A percentile compares a stretch with the other conserved stretches of the same genome.
Conservation (phyloP, 2,888 invertebrate genomes). For the Osmoderma eremita region DNA sequence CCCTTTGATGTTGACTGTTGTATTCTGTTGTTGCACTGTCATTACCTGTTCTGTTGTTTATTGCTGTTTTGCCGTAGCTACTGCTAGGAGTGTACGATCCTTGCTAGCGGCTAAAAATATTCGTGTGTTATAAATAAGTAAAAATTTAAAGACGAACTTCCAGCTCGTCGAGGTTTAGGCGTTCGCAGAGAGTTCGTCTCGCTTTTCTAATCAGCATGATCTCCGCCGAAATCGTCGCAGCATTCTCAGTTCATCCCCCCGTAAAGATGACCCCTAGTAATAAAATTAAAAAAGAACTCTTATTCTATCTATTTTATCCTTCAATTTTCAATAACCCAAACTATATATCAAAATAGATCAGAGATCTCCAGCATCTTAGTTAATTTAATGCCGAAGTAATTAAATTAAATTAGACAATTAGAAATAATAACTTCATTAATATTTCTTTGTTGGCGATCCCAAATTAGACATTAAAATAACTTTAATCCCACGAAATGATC, state of each 20-base stretch:
- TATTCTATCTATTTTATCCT: too few species aligned
- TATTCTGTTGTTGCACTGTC: conserved; percentile 56
- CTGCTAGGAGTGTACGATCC: conserved; percentile 53
- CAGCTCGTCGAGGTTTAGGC: conserved; percentile 32
- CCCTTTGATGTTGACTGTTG: conserved; percentile 57
- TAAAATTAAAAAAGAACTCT: too few species aligned
- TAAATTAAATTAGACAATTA: too few species aligned
- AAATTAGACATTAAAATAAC: too few species aligned
- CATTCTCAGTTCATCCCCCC: conserved; percentile 8
- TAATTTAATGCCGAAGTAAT: too few species aligned
- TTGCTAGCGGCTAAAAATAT: conserved; percentile 62
- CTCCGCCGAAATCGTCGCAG: conserved; percentile 9
- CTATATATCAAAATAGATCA: too few species aligned
- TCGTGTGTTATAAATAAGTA: conserved; percentile 58
- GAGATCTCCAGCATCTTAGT: too few species aligned
- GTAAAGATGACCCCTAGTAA: too few species aligned
- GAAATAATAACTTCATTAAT: too few species aligned
- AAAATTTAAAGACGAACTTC: conserved; percentile 56
- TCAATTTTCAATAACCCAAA: too few species aligned
- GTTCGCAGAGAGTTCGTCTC: conserved; percentile 19
- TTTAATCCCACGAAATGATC: too few species aligned
- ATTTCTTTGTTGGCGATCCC: too few species aligned
- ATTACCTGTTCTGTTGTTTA: conserved; percentile 58
- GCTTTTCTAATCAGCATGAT: conserved; percentile 36
- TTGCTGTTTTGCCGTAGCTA: conserved; percentile 56